Conservation (phyloP, 1,140 invertebrate genomes). For the Trachymyrmex septentrionalis region DNA sequence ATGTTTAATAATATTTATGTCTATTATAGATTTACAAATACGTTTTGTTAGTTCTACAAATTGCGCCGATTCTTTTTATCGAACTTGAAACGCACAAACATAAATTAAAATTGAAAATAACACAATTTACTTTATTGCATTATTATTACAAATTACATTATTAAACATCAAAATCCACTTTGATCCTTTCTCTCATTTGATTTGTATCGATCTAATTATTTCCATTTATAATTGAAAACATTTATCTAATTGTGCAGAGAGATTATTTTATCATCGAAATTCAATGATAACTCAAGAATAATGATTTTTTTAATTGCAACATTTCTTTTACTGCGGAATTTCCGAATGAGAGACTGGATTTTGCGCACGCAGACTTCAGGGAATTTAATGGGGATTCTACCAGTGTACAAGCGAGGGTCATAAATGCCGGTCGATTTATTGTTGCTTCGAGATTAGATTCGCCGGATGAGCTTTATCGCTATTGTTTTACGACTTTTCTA, state of each 20-base stretch:
- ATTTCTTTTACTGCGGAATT: neutral
- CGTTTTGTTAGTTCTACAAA: too few species aligned
- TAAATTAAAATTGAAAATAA: too few species aligned
- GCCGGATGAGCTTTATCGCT: slow-evolving; percentile 59
- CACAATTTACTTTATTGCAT: too few species aligned
- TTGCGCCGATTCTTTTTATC: too few species aligned
- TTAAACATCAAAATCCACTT: too few species aligned
- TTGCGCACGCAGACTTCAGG: neutral
- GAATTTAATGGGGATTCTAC: slow-evolving; percentile 48
- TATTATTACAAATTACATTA: too few species aligned
- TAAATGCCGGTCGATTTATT: slow-evolving; percentile 57
- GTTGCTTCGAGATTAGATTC: slow-evolving; percentile 62
- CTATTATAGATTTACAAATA: too few species aligned
- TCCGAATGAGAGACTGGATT: neutral
- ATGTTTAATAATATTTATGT: too few species aligned
- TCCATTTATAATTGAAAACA: neutral
- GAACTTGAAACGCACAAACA: too few species aligned
- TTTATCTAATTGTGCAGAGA: neutral
- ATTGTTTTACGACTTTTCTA: slow-evolving; percentile 65
- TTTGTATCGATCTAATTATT: too few species aligned
- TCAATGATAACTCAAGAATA: neutral
- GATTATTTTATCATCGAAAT: slow-evolving; percentile 20
- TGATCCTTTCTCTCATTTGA: too few species aligned
- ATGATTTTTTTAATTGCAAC: slow-evolving; percentile 8
- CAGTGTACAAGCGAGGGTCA: slow-evolving; percentile 11